Evolutionary conservation across 2,113 vertebrate species (phyloP), one percentile per base, ranked within the genome.

Genomic region (Hydrochoerus hydrochaeris): DNA sequence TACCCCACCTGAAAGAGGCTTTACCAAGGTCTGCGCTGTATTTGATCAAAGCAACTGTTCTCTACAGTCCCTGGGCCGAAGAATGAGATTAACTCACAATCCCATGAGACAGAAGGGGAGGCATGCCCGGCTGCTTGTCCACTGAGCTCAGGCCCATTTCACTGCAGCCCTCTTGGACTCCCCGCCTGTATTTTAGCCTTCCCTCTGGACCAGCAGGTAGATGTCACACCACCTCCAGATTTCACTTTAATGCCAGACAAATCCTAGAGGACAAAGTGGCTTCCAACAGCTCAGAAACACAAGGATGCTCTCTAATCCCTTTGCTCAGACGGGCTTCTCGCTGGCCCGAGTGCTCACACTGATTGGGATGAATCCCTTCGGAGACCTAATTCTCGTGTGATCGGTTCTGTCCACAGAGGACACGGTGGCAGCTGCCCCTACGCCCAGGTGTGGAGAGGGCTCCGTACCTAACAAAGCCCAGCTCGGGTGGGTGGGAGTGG

Each of bases 121-220:
- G 3, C 20, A 35, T 0, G 38, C 60, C 54, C 41, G 10, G 3
- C 10, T 41, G 32, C 19, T 22, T 8, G 0, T 20, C 30, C 17
- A 32, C 19, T 63, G 44, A 14, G 5, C n/a, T 86, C 32, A 20
- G 24, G 12, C 2, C 30, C 57, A 14, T 41, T 44, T 54, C 9
- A 19, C 75, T 78, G 9, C 35, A 38, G 8, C 54, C 41, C 12
- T 52, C 20, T 44, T 81, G n/a, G 9, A 2, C 35, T 22, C 3
- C 41, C 10, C 26, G 22, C 4, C 22, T n/a, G 26, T 46, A 4
- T 41, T 41, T 57, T 41, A 20, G 32, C 1, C 28, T 81, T 69
- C 54, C 17, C n/a, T 63, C 88, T 28, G 63, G 7, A 49, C 2
- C 22, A 10, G 1, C 10, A 71, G 26, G 49, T 80, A 58, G 1